Percentiles rank a stretch among this genome's conserved stretches.
Conservation (phyloP, 2,797 vertebrate species). For the Acropternis orthonyx region DNA sequence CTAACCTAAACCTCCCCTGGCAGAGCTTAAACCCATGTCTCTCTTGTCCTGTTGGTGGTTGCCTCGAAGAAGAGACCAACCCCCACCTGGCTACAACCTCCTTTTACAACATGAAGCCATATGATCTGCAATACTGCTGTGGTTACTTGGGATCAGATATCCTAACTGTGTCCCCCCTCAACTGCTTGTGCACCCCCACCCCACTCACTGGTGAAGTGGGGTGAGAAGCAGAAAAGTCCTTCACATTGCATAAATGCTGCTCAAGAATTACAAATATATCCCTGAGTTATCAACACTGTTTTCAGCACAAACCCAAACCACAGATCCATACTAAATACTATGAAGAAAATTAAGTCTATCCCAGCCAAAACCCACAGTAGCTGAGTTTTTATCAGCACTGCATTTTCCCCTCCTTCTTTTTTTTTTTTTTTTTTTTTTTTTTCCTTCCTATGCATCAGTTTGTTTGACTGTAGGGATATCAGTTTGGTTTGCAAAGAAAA, state of each 20-base stretch:
- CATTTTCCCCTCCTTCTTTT: fast-evolving
- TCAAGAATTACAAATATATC: not conserved
- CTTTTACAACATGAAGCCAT: not conserved
- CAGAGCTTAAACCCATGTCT: too few relatives aligned
- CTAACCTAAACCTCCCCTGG: too few relatives aligned
- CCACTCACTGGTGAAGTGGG: not conserved
- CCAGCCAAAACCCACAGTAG: not conserved
- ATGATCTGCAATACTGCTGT: not conserved
- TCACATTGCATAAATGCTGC: not conserved
- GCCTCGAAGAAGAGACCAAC: too few relatives aligned
- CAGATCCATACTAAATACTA: not conserved
- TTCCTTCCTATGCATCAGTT: not conserved
- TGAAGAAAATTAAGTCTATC: not conserved
- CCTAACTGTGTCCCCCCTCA: fast-evolving
- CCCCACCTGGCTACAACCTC: too few relatives aligned
- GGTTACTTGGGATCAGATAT: not conserved
- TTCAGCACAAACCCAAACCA: not conserved
- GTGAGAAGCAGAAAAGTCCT: not conserved
- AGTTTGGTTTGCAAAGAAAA: not conserved
- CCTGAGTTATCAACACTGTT: not conserved
- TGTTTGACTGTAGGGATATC: not conserved
- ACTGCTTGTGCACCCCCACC: fast-evolving
- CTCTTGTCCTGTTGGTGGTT: too few relatives aligned
- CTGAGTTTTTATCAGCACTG: not conserved
- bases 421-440: not conserved